Evolutionary conservation across 2,113 vertebrate species (phyloP).

Genomic region (Leucopsar rothschildi): DNA sequence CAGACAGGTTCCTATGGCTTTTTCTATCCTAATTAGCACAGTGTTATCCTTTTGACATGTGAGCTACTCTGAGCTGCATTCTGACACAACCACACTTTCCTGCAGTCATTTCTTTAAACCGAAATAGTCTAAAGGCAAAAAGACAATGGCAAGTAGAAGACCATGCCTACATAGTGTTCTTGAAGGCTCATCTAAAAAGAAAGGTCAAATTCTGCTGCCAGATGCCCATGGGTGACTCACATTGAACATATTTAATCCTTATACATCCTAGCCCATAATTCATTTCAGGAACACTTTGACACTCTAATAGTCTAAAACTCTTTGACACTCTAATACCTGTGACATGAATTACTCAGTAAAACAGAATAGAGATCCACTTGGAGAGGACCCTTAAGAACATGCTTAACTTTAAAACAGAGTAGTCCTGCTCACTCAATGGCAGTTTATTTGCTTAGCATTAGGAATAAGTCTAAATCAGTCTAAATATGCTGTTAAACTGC

Average conservation of each 20-base stretch:
- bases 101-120: background rate
- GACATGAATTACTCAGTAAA: background rate
- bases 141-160: background rate
- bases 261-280: background rate
- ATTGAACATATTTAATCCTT: background rate
- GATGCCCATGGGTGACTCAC: background rate
- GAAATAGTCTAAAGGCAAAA: background rate
- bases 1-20: background rate
- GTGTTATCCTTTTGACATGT: background rate
- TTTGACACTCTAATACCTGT: background rate
- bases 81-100: background rate
- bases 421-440: background rate
- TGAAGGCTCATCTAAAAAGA: background rate
- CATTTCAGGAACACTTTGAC: background rate
- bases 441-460: background rate
- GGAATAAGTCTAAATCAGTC: background rate
- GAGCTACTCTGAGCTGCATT: background rate
- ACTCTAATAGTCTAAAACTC: background rate
- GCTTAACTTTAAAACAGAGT: background rate
- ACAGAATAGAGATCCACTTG: background rate
- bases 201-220: conserved; percentile 8
- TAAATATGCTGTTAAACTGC: background rate
- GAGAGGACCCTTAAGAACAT: background rate
- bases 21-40: background rate
- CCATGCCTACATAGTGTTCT: background rate